Base-by-base conservation (phyloP, 1,140 invertebrate genomes). In the Zaprionus gabonicus region DNA sequence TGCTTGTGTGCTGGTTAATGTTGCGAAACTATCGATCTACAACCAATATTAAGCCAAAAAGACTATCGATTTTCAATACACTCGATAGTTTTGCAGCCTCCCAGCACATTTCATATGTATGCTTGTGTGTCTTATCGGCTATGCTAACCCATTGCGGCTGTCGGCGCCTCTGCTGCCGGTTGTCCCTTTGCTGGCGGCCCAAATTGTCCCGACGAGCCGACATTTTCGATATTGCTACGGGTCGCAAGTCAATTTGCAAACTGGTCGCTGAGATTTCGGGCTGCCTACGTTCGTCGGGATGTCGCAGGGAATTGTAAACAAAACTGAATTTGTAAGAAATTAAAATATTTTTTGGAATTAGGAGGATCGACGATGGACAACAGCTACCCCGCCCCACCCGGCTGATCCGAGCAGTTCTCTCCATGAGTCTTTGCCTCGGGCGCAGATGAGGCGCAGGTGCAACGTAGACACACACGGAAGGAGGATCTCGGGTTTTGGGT, bases 261-360 rank as follows among this genome's bases (percentile, higher is more conserved):
- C 84, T 90, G 67, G 74, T 81, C 15, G 76, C 55, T 58, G 82
- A 91, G 55, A 87, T 74, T 69, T 87, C 55, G 20, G 73, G 76
- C 55, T 60, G 60, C 68, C 78, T 77, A 75, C 51, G 65, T 55
- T 36, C 70, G 34, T 76, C 76, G 57, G 51, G 78, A 71, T 87
- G 80, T 79, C 81, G 87, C 70, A 91, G 71, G 68, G 87, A 91
- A 84, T 91, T 91, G 87, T 91, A 91, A 87, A 91, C 82, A 87
- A 82, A 91, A 91, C 87, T 91, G 75, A 73, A 77, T 68, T 65
- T 64, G 55, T 69, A 72, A 71, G 76, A 72, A 68, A 78, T 64
- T 15, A 51, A 59, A 46, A 70, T 34, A 34, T 72, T 72, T 38
- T 34, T 46, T 25, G 31, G 55, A 51, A 15, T 64, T 57, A 62